These are phyloP conservation scores for Anneissia japonica DNA, from an alignment of 35 echinoderm and acorn worm genomes.

Conservation along the genomic window DNA sequence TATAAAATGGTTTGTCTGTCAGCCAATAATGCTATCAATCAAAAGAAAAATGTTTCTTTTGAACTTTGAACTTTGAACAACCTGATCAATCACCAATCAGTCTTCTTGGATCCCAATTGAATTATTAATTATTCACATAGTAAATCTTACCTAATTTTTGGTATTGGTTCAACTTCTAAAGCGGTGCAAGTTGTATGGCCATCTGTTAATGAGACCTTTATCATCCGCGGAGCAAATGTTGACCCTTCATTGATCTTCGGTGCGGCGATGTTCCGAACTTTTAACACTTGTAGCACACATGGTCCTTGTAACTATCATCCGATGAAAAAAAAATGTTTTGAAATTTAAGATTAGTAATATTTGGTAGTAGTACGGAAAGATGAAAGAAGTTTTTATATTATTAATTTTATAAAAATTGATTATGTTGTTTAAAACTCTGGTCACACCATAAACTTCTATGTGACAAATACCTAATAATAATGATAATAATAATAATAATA, in stretches of 20 bases:
- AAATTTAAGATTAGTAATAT: neutral
- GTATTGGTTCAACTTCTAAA: conserved; percentile 59
- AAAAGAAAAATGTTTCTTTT: too few species aligned
- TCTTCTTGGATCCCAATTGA: too few species aligned
- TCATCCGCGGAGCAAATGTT: conserved; percentile 55
- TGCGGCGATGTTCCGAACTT: conserved; percentile 73
- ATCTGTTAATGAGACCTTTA: conserved; percentile 80
- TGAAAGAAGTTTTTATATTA: neutral
- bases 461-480: neutral
- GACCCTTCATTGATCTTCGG: conserved; percentile 92
- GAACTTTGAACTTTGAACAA: too few species aligned
- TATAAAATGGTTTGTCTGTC: too few species aligned
- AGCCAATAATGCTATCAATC: too few species aligned
- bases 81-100: too few species aligned
- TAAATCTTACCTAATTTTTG: conserved; percentile 70
- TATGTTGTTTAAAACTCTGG: neutral
- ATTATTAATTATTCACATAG: too few species aligned
- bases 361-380: neutral
- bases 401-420: neutral
- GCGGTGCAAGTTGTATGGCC: conserved; percentile 54
- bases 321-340: neutral
- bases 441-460: too few species aligned
- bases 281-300: conserved; percentile 82
- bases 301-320: conserved; percentile 70
- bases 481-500: too few species aligned